Evolutionary conservation across 2,888 invertebrate genomes (phyloP), one percentile per base, ranked within the genome.

Genomic region (Tortricodes alternella): DNA sequence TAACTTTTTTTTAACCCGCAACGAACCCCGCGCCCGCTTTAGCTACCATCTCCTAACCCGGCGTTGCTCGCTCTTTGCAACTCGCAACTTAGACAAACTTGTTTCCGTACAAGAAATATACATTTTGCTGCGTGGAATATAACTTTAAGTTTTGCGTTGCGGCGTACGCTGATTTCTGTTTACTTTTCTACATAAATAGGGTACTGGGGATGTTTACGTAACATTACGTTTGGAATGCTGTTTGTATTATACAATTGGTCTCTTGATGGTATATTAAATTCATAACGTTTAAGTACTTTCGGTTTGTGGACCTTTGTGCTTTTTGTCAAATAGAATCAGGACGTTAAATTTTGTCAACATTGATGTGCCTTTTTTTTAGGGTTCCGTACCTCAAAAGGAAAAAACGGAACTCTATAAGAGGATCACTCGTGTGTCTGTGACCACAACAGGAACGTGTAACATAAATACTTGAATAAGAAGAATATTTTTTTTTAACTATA

Each of bases 41-140:
- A 41, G 56, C 35, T 11, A 44, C 6, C 18, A 24, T 32, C 11
- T 7, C 44, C 43, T 2, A 18, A 41, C 27, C 60, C 50, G 8
- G 37, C n/a, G 41, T 50, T 60, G 59, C 62, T 62, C 68, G 65
- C 66, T 67, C 65, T 46, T 62, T 71, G 74, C 75, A 78, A 72
- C 73, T 77, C 67, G 62, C 72, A 80, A 83, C 77, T 82, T 74
- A 79, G 78, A 74, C 79, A 73, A 83, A 79, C 74, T 83, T 78
- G 66, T 68, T 70, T 66, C 68, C 68, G 70, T 73, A 76, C 76
- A 79, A 74, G 78, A 80, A 84, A 85, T 82, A 76, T 80, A 81
- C 78, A 78, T 83, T 80, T 83, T 78, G 75, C 70, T 70, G 68
- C 71, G 74, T 76, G 73, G 73, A 74, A 76, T 71, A 73, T 74